A percentile compares a stretch with the other conserved stretches of the same genome.
phyloP scores from a whole-genome alignment of 2,888 invertebrate species.

The Orthosia gothica region DNA sequence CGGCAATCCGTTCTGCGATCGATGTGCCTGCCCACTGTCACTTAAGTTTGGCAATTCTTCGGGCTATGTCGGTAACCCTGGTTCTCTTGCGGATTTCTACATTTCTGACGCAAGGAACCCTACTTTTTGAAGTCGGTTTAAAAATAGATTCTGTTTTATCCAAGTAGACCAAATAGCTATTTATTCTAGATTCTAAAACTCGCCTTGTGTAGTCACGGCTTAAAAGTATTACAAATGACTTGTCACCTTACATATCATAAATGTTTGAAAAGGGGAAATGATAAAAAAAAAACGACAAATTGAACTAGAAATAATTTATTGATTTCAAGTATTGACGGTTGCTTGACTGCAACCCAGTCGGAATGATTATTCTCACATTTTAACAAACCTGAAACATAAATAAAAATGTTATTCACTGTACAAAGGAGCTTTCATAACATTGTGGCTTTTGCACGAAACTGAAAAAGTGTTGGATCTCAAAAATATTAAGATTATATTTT shows the following conservation, averaged over 20 bases:
- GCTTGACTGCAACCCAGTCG: constrained; percentile 37
- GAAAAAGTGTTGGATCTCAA: background rate
- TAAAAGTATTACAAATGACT: background rate
- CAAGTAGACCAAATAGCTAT: background rate
- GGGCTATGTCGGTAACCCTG: too few species aligned
- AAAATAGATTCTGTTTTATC: too few species aligned
- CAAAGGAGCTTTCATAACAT: background rate
- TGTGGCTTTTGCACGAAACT: background rate
- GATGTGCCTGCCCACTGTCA: too few species aligned
- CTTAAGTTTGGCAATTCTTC: too few species aligned
- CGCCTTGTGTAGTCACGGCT: background rate
- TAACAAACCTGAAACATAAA: constrained; percentile 58
- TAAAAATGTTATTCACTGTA: constrained; percentile 24
- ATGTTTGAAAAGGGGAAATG: background rate
- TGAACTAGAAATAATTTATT: constrained; percentile 55
- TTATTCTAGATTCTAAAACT: background rate
- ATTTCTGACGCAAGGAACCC: too few species aligned
- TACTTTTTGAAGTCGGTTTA: too few species aligned
- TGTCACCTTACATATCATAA: background rate
- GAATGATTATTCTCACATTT: constrained; percentile 23
- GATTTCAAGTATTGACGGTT: constrained; percentile 39
- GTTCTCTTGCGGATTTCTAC: too few species aligned
- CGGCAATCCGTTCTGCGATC: too few species aligned
- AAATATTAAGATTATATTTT: too few species aligned
- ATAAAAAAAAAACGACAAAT: constrained; percentile 18